Evolutionary conservation across 2,113 vertebrate genomes (phyloP), one percentile per base, ranked within the genome.

Genomic region (Proteles cristata): DNA sequence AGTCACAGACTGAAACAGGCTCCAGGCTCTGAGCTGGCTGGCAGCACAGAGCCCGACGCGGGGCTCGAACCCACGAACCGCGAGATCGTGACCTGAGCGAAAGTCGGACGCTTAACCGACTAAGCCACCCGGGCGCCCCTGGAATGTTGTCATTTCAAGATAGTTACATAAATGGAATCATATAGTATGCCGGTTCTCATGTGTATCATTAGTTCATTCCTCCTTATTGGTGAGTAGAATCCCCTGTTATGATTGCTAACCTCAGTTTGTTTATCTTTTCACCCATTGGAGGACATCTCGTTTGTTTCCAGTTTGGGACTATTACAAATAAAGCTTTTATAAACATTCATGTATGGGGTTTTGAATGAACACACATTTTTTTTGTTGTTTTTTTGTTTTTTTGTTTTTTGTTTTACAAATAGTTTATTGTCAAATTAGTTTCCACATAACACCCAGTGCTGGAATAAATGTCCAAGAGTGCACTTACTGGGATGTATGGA

Each of bases 261-360:
- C 35, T 92, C 66, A 58, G 43, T 90, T 94, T 94, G 50, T 89
- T 93, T 88, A 74, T 71, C 45, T 43, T 33, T 50, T 96, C 73
- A 76, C 33, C 10, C 14, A 33, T 11, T 58, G 45, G 86, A 92
- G 63, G 55, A 90, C 48, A 87, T 92, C 92, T 93, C 35, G 26
- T 31, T 83, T 87, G 14, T 80, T 95, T 91, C 48, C 87, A 76
- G 63, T 79, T 95, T 74, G 31, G 19, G 28, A 58, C 28, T 90
- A 53, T 93, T 97, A 63, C 16, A 80, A 66, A 90, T 74, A 87
- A 95, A 93, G 33, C 10, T 73, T 76, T 94, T 92, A 80, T 87
- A 83, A 97, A 88, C 69, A 90, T 71, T 94, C 33, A 6, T 61
- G 35, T 28, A 14, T 39, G 69, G 35, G 61, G 6, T 43, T 92